These are phyloP conservation scores for Crepidodera aurea DNA, from an alignment of 2,888 invertebrate species.

Conservation along the genomic window DNA sequence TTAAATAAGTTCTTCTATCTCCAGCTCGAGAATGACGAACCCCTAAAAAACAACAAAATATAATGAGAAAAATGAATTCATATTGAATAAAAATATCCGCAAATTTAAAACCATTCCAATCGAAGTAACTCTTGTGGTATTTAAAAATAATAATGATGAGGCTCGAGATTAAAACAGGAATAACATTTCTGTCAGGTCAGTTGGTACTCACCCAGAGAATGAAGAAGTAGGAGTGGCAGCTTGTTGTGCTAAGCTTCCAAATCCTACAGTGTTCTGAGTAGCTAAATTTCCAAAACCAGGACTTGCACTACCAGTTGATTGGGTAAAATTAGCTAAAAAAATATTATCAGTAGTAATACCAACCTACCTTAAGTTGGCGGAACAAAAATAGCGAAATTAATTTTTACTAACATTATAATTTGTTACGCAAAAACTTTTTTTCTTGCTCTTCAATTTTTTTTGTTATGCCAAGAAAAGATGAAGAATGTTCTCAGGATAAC, in stretches of 20 bases:
- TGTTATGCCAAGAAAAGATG: no score
- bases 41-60: conserved; percentile 56
- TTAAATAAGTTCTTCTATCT: conserved; percentile 48
- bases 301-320: conserved; percentile 49
- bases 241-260: conserved; percentile 71
- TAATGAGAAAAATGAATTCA: no score
- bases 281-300: conserved; percentile 70
- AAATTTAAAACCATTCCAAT: no score
- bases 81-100: no score
- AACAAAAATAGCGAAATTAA: no score
- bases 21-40: conserved; percentile 60
- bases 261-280: conserved; percentile 70
- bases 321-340: conserved; percentile 63
- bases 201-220: conserved; percentile 57
- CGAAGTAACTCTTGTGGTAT: no score
- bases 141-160: no score
- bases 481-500: no score
- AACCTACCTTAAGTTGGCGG: not conserved
- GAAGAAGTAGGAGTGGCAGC: conserved; percentile 56
- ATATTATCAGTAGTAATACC: not conserved
- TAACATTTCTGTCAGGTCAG: no score
- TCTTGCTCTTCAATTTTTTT: no score
- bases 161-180: conserved; percentile 24
- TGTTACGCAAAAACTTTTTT: no score
- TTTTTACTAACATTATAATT: no score